These are phyloP conservation scores for Cololabis saira DNA, from an alignment of 2,113 vertebrate species.

Conservation along the genomic window DNA sequence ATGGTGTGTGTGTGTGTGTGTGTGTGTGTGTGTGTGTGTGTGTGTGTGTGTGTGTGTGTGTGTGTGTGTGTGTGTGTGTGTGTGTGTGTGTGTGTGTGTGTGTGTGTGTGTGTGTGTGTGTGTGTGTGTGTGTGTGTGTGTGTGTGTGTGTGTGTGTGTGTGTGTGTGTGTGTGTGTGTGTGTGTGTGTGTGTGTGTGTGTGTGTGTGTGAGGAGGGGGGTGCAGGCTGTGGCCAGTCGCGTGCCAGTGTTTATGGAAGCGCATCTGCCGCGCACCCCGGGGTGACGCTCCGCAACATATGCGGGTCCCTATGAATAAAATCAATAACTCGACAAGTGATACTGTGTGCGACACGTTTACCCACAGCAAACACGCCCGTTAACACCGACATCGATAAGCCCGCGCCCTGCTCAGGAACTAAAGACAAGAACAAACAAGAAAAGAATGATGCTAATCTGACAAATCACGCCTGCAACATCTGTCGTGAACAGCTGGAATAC, in stretches of 20 bases:
- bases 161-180: slow-evolving; percentile 3
- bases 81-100: slow-evolving; percentile 2
- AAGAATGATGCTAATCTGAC: no score
- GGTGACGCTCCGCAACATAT: slow-evolving; percentile 42
- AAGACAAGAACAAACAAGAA: slow-evolving; percentile 9
- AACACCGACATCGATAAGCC: background rate
- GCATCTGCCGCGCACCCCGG: slow-evolving; percentile 76
- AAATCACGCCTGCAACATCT: no score
- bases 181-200: slow-evolving; percentile 1
- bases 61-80: slow-evolving; percentile 2
- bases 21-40: slow-evolving; percentile 8
- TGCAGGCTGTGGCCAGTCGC: slow-evolving; percentile 74
- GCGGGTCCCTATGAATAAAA: slow-evolving; percentile 53
- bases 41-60: background rate
- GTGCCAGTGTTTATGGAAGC: slow-evolving; percentile 83
- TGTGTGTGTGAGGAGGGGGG: slow-evolving; percentile 17
- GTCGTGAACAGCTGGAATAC: no score
- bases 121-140: slow-evolving; percentile 6
- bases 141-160: background rate
- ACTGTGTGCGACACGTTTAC: slow-evolving; percentile 39
- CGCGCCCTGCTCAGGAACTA: background rate
- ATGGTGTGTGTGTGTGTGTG: background rate
- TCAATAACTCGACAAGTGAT: slow-evolving; percentile 59
- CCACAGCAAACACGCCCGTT: slow-evolving; percentile 20
- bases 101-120: background rate